A percentile compares a stretch with the other conserved stretches of the same genome.
phyloP scores from a whole-genome alignment of 2,888 invertebrate species.

The Caenorhabditis becei region DNA sequence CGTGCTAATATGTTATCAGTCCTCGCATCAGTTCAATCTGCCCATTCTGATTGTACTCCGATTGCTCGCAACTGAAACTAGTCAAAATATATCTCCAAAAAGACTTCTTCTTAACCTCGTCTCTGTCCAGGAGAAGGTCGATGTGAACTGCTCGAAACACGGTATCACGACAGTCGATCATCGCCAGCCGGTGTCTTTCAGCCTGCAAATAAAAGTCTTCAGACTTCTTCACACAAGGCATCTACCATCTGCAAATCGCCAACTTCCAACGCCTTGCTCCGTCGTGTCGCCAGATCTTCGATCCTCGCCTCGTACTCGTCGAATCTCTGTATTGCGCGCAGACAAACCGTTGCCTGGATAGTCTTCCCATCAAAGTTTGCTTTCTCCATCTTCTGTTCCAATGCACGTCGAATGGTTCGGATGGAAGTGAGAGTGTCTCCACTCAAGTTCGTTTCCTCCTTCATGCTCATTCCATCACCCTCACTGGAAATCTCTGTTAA shows the following conservation, averaged over 20 bases:
- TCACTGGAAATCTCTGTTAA: slow-evolving; percentile 56
- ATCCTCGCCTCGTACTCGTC: slow-evolving; percentile 75
- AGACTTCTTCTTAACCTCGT: slow-evolving; percentile 70
- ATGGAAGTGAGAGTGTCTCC: slow-evolving; percentile 73
- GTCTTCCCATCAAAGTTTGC: slow-evolving; percentile 66
- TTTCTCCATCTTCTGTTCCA: slow-evolving; percentile 68
- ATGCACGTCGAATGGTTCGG: slow-evolving; percentile 70
- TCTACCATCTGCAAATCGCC: slow-evolving; percentile 61
- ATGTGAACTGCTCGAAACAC: slow-evolving; percentile 75
- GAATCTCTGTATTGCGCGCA: slow-evolving; percentile 73
- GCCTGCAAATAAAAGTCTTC: slow-evolving; percentile 69
- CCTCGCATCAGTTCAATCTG: slow-evolving; percentile 25
- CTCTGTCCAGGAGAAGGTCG: slow-evolving; percentile 71
- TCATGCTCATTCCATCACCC: slow-evolving; percentile 73
- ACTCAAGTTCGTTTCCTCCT: slow-evolving; percentile 51
- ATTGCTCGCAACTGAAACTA: slow-evolving; percentile 62
- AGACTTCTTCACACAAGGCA: background rate
- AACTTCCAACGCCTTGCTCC: slow-evolving; percentile 66
- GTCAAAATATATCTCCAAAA: background rate
- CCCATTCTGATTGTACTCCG: slow-evolving; percentile 67
- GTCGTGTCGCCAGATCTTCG: slow-evolving; percentile 66
- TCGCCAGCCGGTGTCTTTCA: slow-evolving; percentile 69
- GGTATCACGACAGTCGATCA: slow-evolving; percentile 76
- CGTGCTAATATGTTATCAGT: background rate
- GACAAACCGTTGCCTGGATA: slow-evolving; percentile 73